Percentiles rank a stretch among this genome's conserved stretches.
These are phyloP conservation scores for Chymomyza procnemis DNA, from an alignment of 2,888 invertebrate genomes.

Conservation along the genomic window DNA sequence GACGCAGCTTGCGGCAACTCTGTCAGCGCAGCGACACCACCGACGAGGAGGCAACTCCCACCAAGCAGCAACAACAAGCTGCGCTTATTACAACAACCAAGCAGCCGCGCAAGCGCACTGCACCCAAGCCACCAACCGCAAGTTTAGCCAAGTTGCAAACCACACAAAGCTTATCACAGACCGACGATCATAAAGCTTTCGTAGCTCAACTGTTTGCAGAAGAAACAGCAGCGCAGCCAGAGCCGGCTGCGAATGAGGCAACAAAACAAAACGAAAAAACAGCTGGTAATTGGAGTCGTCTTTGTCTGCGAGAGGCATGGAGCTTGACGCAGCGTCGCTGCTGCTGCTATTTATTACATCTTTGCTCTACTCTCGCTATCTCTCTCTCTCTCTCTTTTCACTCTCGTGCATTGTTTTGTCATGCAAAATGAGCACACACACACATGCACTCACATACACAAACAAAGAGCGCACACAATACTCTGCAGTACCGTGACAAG, in stretches of 20 bases:
- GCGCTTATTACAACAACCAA: background rate
- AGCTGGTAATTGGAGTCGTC: background rate
- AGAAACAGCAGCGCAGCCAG: constrained; percentile 6
- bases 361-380: background rate
- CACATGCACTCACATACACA: no score
- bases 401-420: constrained; percentile 6
- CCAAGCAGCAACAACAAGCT: background rate
- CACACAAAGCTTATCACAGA: background rate
- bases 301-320: background rate
- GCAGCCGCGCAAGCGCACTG: constrained; percentile 47
- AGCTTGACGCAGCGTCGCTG: constrained; percentile 10
- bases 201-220: constrained; percentile 49
- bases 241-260: constrained; percentile 11
- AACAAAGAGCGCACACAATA: background rate
- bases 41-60: background rate
- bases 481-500: no score
- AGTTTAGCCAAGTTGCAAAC: constrained; percentile 19
- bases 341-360: constrained; percentile 1
- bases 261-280: constrained; percentile 27
- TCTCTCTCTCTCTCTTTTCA: background rate
- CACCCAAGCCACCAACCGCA: constrained; percentile 44
- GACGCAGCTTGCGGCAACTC: constrained; percentile 19
- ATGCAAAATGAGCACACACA: constrained; percentile 30
- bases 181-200: constrained; percentile 51
- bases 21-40: constrained; percentile 21